phyloP scores from a whole-genome alignment of 2,797 vertebrate species.

The Sphenodon punctatus region DNA sequence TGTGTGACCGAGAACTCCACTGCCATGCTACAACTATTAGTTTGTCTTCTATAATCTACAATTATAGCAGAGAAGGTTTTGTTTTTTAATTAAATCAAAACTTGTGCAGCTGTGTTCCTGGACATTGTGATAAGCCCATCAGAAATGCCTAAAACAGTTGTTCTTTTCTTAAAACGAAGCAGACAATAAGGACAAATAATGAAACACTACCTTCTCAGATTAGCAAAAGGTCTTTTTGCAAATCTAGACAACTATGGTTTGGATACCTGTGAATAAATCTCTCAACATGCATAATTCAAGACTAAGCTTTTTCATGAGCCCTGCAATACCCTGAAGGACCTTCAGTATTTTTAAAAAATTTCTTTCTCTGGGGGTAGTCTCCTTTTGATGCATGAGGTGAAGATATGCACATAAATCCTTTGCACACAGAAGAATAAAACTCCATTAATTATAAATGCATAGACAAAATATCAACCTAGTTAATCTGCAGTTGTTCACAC shows the following conservation, averaged over 20 bases:
- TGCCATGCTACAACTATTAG: neutral
- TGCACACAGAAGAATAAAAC: neutral
- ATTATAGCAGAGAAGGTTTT: neutral
- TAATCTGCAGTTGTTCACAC: neutral
- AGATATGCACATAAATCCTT: neutral
- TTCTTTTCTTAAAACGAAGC: too few relatives aligned
- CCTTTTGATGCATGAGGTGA: neutral
- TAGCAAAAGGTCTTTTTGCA: neutral
- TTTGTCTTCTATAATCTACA: neutral
- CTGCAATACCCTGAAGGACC: neutral
- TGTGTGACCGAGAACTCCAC: neutral
- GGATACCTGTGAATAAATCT: neutral
- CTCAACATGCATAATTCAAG: neutral
- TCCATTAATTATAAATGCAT: neutral
- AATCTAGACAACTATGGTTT: neutral
- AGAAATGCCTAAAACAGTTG: neutral
- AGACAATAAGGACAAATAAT: neutral
- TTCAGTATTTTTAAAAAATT: neutral
- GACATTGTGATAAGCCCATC: neutral
- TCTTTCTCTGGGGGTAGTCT: neutral
- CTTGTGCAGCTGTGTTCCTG: neutral
- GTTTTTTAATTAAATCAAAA: neutral
- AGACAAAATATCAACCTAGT: neutral
- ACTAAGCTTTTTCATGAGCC: neutral
- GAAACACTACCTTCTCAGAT: neutral